Base-by-base conservation (phyloP, 2,797 vertebrate genomes). In the Chelidonichthys spinosus region DNA sequence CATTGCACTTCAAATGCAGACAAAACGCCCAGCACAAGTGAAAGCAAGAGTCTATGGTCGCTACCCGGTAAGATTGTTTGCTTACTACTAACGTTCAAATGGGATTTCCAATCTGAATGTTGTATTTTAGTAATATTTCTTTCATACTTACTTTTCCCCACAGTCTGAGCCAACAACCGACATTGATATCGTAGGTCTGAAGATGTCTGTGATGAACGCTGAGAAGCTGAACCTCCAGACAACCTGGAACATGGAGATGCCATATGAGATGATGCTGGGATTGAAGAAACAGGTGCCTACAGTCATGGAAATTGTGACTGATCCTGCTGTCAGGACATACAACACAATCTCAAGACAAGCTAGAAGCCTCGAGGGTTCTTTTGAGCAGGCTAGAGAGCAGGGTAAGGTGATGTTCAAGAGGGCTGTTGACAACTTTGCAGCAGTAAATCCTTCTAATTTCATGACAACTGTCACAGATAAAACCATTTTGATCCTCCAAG, bases 231-330 rank as follows among this genome's bases (percentile, higher is more conserved):
- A 93, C 78, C 40, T 97, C 65, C 94, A 95, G 85, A 89, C 95
- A 56, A 94, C 92, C 73, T 98, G 97, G 96, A 95, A 96, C 39
- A 94, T 94, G 59, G 95, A 95, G 74, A 92, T 95, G 56, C 92
- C 92, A 6, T 89, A 91, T 58, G 90, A 95, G 52, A 81, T 97
- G 72, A 87, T 96, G 78, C 72, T 87, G 35, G 89, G 88, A 50
- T 56, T 96, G 3, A 96, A 95, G 87, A 89, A 93, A 52, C 94
- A 88, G 35, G 84, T 96, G 44, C 95, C 96, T 52, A 80, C 67
- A 74, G 90, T 93, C 18, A 88, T 88, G 66, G 76, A 89, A 50
- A 83, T 80, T 0, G 78, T 97, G 53, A 93, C 92, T 53, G 75
- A 80, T 46, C 82, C 76, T 9, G 88, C 90, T 76, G 68, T 86